phyloP scores from a whole-genome alignment of 2,113 vertebrate genomes.

The Engystomops pustulosus region DNA sequence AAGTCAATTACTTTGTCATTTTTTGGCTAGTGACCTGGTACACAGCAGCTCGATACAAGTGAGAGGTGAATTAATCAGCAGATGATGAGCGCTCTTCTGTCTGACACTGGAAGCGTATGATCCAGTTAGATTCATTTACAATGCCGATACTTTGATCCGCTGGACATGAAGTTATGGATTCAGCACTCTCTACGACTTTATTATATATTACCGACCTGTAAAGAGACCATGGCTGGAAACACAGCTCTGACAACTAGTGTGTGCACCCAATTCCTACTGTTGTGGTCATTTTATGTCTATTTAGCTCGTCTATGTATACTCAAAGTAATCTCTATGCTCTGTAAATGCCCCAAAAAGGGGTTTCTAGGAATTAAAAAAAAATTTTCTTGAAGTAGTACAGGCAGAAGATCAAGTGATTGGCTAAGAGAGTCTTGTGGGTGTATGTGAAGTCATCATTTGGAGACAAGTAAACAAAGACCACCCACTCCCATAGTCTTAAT shows the following conservation, averaged over 20 bases:
- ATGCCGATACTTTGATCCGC: slow-evolving; percentile 50
- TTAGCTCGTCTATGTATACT: not conserved
- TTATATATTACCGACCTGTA: slow-evolving; percentile 44
- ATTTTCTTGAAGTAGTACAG: too few relatives aligned
- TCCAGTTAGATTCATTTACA: slow-evolving; percentile 55
- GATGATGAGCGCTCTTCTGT: slow-evolving; percentile 50
- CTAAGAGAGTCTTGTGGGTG: too few relatives aligned
- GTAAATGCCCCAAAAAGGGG: too few relatives aligned
- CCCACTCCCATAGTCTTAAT: too few relatives aligned
- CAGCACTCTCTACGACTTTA: slow-evolving; percentile 47
- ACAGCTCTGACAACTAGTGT: not conserved
- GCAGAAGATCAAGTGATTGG: too few relatives aligned
- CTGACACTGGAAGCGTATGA: slow-evolving; percentile 44
- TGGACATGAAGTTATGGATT: slow-evolving; percentile 53
- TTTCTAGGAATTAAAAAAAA: too few relatives aligned
- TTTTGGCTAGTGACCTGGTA: slow-evolving; percentile 54
- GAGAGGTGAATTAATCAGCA: slow-evolving; percentile 58
- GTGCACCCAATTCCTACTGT: not conserved
- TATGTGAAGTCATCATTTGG: too few relatives aligned
- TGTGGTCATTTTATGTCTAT: not conserved
- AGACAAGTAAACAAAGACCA: too few relatives aligned
- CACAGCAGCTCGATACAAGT: slow-evolving; percentile 46
- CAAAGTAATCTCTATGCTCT: not conserved
- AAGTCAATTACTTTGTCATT: slow-evolving; percentile 54
- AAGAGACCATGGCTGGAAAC: not conserved